Evolutionary conservation across 2,888 invertebrate species (phyloP).

Genomic region (Lithodes maja): DNA sequence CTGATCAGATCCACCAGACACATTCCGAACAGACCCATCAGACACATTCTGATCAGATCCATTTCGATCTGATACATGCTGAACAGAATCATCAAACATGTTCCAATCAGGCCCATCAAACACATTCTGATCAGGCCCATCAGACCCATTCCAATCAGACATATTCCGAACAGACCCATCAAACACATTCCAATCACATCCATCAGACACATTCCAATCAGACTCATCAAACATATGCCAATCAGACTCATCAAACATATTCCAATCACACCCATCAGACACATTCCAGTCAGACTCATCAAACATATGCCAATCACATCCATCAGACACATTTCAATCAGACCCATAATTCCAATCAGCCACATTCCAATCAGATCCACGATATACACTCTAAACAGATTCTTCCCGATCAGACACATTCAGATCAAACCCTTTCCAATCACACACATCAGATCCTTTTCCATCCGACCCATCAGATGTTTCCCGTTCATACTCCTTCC

Average conservation of each 20-base stretch:
- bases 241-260: not conserved
- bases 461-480: not conserved
- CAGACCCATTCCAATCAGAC: not conserved
- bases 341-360: not conserved
- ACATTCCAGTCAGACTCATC: not conserved
- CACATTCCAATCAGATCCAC: not conserved
- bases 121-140: not conserved
- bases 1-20: not conserved
- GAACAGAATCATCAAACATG: not conserved
- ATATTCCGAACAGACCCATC: not conserved
- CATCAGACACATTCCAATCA: not conserved
- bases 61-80: not conserved
- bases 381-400: not conserved
- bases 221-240: not conserved
- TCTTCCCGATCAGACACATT: not conserved
- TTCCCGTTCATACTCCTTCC: not conserved
- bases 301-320: not conserved
- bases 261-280: not conserved
- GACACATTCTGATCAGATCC: not conserved
- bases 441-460: not conserved
- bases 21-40: not conserved
- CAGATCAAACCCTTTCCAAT: not conserved
- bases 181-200: not conserved
- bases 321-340: not conserved
- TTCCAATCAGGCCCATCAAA: not conserved